Evolutionary conservation across 2,113 vertebrate species (phyloP), one percentile per base, ranked within the genome.

Genomic region (Xyrauchen texanus): DNA sequence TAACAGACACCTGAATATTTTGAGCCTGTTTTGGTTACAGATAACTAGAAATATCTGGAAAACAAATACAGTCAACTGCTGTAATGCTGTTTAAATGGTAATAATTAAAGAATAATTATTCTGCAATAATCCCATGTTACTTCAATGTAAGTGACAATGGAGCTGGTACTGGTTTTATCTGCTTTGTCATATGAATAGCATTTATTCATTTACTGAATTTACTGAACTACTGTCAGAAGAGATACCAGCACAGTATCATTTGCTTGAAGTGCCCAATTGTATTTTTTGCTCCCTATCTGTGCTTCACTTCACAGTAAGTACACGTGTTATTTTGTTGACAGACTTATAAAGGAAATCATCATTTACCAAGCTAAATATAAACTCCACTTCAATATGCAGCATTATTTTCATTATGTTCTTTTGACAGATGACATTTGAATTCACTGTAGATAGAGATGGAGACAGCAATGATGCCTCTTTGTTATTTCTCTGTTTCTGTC

Each of bases 341-440:
- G 68, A 63, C 51, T 72, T 77, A 47, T 57, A 42, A 8, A 6
- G 15, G 52, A 61, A 77, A 64, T 79, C 60, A 9, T 79, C 42
- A 21, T 82, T 60, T 67, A 58, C 55, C 66, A 71, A 77, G 75
- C 62, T 82, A 78, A 72, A 66, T 82, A 73, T 78, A 78, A 82
- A 73, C 62, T 52, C 15, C 52, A 11, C 45, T 60, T 52, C 63
- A 78, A 72, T 78, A 55, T 42, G 7, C 53, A 3, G 47, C 8
- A 69, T 61, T 78, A 66, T 13, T 45, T 65, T 9, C 6, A 76
- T 65, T 74, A 34, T 34, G 76, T 72, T 73, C 63, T 67, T 67
- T 67, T 80, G 62, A 79, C 68, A 12, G 34, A 60, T 63, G 70
- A 78, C 77, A 78, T 78, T 72, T 72, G 69, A 45, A 44, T 74